Evolutionary conservation across 2,888 invertebrate species (phyloP), one percentile per base, ranked within the genome.

Genomic region (Cheilosia pagana): DNA sequence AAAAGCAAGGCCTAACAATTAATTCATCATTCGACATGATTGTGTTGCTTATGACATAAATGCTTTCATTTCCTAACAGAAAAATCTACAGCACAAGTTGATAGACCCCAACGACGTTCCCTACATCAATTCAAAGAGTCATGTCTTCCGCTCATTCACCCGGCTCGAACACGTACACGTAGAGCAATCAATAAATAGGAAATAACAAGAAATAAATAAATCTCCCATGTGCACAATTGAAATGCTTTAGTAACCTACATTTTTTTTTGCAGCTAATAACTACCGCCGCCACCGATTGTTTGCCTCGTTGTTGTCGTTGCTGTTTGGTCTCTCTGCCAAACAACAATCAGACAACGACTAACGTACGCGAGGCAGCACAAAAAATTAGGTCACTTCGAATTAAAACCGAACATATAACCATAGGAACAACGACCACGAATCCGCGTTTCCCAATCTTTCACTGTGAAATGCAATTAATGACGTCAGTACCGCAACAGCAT

Each of bases 381-480:
- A 60, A 77, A 76, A 76, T 45, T 77, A 50, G 82, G 82, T 82
- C 82, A 72, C 39, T 72, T 77, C 55, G 65, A 82, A 72, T 82
- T 71, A 68, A 82, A 72, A 67, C 65, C 71, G 28, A 71, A 67
- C 81, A 71, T 52, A 57, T 59, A 57, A 35, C 45, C 25, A 63
- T 39, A 53, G 72, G 53, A 52, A 65, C 59, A 48, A 25, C 31
- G 41, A 35, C 59, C 65, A 75, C 48, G 39, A 81, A 71, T 65
- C 70, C 71, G 60, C 71, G 60, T 60, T 76, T 67, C 60, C 57
- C 62, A 77, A 60, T 68, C 62, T 53, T 41, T 74, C 53, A 62
- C 59, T 72, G 48, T 21, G 60, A 77, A 77, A 82, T 82, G 71
- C 65, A 76, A 77, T 77, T 72, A 82, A 53, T 82, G 82, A 82